These are phyloP conservation scores for Salarias fasciatus DNA, from an alignment of 2,797 vertebrate genomes.

Conservation along the genomic window DNA sequence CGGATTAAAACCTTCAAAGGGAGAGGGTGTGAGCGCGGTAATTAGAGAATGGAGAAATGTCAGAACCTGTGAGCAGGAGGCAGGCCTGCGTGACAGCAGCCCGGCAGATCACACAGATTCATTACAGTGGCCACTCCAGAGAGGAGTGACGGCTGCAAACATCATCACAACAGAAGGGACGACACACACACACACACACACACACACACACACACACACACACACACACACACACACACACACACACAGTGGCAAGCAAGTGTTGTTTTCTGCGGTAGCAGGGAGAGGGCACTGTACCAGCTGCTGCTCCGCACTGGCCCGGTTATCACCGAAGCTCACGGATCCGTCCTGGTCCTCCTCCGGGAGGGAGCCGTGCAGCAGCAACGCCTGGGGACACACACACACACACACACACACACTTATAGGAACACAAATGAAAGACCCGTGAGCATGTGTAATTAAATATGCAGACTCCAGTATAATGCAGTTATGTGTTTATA, in stretches of 20 bases:
- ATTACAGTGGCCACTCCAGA: constrained; percentile 37
- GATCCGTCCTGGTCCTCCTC: constrained; percentile 94
- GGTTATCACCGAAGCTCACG: constrained; percentile 86
- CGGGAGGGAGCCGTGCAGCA: constrained; percentile 94
- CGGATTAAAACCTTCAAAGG: constrained; percentile 90
- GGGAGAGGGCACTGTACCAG: constrained; percentile 84
- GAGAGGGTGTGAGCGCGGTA: constrained; percentile 46
- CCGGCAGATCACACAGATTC: constrained; percentile 69
- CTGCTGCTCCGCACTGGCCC: constrained; percentile 90
- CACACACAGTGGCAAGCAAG: constrained; percentile 44
- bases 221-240: too few relatives aligned
- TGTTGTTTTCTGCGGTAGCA: constrained; percentile 49
- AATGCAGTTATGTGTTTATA: constrained; percentile 22
- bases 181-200: constrained; percentile 53
- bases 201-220: too few relatives aligned
- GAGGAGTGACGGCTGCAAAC: constrained; percentile 51
- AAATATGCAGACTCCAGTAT: constrained; percentile 2
- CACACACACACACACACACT: constrained; percentile 25
- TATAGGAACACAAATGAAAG: background rate
- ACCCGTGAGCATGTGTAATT: constrained; percentile 11
- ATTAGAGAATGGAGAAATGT: constrained; percentile 66
- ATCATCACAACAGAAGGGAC: constrained; percentile 55
- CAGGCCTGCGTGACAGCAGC: constrained; percentile 38
- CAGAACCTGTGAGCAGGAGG: constrained; percentile 51
- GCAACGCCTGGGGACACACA: constrained; percentile 84